Evolutionary conservation across 1,140 invertebrate species (phyloP).

Genomic region (Kradibia gibbosae): DNA sequence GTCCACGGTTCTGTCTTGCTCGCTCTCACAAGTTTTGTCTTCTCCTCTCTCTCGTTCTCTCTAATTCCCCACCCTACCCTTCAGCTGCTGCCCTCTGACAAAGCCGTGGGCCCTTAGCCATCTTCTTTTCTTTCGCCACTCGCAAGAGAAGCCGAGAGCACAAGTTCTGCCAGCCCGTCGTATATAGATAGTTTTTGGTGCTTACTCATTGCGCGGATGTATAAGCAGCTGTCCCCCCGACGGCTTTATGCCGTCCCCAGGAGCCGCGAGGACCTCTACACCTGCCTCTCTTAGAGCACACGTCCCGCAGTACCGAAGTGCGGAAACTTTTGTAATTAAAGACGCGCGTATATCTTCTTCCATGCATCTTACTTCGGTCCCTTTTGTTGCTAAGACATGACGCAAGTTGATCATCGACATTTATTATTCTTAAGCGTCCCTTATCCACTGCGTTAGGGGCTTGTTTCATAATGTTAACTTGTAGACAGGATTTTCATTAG

Average conservation of each 20-base stretch:
- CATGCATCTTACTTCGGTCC: not conserved
- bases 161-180: not conserved
- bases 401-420: no score
- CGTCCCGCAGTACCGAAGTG: not conserved
- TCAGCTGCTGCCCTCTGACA: no score
- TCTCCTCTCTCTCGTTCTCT: no score
- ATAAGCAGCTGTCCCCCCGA: constrained; percentile 39
- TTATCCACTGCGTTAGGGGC: no score
- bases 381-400: not conserved
- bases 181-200: constrained; percentile 34
- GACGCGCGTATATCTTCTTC: not conserved
- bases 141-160: constrained; percentile 29
- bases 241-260: constrained; percentile 2
- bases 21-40: no score
- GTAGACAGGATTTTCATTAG: no score
- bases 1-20: no score
- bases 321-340: constrained; percentile 12
- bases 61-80: not conserved
- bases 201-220: constrained; percentile 24
- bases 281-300: not conserved
- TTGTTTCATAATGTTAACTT: no score
- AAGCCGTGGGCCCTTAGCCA: not conserved
- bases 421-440: no score
- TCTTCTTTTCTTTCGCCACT: constrained; percentile 42
- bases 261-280: not conserved